Evolutionary conservation across 2,888 invertebrate species (phyloP).

Genomic region (Formica aserva): DNA sequence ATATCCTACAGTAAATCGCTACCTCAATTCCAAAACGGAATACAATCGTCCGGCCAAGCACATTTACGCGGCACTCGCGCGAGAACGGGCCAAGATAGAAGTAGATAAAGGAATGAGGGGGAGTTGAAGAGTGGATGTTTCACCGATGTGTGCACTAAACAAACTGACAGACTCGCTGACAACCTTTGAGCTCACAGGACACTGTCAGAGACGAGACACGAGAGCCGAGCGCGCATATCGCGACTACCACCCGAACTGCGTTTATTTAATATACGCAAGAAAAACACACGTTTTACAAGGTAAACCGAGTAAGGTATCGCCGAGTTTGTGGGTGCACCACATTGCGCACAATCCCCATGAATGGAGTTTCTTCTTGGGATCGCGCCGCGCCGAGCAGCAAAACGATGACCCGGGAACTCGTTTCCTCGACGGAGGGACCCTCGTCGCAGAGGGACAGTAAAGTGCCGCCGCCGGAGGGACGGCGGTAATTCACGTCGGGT

Average conservation of each 20-base stretch:
- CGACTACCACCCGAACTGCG: slow-evolving; percentile 7
- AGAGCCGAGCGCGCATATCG: neutral
- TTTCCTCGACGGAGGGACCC: slow-evolving; percentile 26
- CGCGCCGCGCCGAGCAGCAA: slow-evolving; percentile 3
- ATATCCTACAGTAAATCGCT: slow-evolving; percentile 50
- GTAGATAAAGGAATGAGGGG: neutral
- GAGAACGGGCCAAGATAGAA: slow-evolving; percentile 34
- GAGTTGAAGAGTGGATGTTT: slow-evolving; percentile 1
- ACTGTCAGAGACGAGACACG: slow-evolving; percentile 11
- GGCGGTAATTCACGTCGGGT: slow-evolving; percentile 82
- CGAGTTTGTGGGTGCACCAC: slow-evolving; percentile 19
- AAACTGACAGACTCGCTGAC: neutral
- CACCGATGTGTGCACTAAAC: slow-evolving; percentile 4
- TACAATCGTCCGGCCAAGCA: slow-evolving; percentile 48
- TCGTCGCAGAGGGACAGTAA: slow-evolving; percentile 19
- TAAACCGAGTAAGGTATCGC: slow-evolving; percentile 21
- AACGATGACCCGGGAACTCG: slow-evolving; percentile 36
- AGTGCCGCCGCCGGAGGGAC: slow-evolving; percentile 23
- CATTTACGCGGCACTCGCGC: slow-evolving; percentile 42
- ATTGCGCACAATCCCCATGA: slow-evolving; percentile 21
- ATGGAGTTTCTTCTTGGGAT: slow-evolving; percentile 18
- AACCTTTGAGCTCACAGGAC: slow-evolving; percentile 29
- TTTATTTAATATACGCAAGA: slow-evolving; percentile 46
- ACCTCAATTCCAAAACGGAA: slow-evolving; percentile 64
- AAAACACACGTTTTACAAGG: slow-evolving; percentile 30